Percentiles rank a stretch among this genome's conserved stretches.
phyloP scores from a whole-genome alignment of 2,797 vertebrate species.

The Cryptoblepharus egeriae region DNA sequence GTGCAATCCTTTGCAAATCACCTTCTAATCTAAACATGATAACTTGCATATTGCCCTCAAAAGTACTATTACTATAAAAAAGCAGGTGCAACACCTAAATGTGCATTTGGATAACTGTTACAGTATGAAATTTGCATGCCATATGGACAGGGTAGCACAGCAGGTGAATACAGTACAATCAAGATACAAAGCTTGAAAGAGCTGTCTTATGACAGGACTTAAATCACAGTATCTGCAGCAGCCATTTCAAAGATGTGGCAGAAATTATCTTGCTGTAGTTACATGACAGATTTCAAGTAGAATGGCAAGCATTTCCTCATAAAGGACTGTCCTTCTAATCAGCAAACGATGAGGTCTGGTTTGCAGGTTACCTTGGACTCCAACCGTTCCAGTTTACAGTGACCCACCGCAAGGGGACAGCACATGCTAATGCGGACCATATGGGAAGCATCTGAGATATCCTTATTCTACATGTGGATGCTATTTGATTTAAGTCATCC shows the following conservation, averaged over 20 bases:
- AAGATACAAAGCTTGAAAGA: background rate
- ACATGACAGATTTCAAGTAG: background rate
- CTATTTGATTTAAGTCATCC: too few relatives aligned
- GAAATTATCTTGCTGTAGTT: fast-evolving
- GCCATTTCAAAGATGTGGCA: background rate
- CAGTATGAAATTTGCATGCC: conserved; percentile 37
- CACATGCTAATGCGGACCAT: too few relatives aligned
- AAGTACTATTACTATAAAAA: conserved; percentile 54
- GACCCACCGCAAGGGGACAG: too few relatives aligned
- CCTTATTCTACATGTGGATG: background rate
- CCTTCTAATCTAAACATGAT: conserved; percentile 45
- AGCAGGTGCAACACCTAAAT: conserved; percentile 61
- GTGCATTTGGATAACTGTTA: conserved; percentile 56
- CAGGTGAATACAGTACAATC: conserved; percentile 47
- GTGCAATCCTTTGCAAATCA: conserved; percentile 9
- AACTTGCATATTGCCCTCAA: conserved; percentile 53
- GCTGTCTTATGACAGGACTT: background rate
- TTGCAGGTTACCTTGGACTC: background rate
- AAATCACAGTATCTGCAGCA: background rate
- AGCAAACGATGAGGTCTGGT: background rate
- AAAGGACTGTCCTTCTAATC: background rate
- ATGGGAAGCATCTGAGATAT: background rate
- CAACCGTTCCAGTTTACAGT: too few relatives aligned
- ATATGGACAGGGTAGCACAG: conserved; percentile 59
- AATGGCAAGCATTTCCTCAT: background rate